Conservation (phyloP, 2,888 invertebrate genomes). For the Monoplex corrugatus region DNA sequence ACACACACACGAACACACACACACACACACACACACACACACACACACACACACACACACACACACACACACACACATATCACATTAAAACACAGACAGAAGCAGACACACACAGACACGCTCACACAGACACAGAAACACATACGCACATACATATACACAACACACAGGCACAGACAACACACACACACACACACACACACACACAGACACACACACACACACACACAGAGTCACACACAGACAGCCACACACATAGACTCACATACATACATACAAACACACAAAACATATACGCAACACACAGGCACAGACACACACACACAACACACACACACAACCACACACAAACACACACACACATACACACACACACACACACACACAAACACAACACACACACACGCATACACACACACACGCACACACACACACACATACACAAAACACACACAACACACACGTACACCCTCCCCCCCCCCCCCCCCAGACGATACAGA, state of each 20-base stretch:
- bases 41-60: not conserved
- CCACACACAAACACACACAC: conserved; percentile 10
- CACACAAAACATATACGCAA: not conserved
- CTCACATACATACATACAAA: not conserved
- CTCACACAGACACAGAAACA: not conserved
- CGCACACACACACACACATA: too few relatives aligned
- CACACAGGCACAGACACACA: not conserved
- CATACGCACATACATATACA: too few relatives aligned
- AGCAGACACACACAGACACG: too few relatives aligned
- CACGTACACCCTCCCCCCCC: too few relatives aligned
- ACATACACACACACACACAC: conserved; percentile 39
- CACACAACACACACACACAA: not conserved
- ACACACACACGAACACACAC: conserved; percentile 9
- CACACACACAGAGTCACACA: too few relatives aligned
- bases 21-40: conserved; percentile 10
- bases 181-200: too few relatives aligned
- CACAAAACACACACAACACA: too few relatives aligned
- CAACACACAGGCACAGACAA: too few relatives aligned
- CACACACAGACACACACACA: too few relatives aligned
- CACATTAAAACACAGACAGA: not conserved
- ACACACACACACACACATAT: conserved; percentile 11
- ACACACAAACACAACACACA: conserved; percentile 15
- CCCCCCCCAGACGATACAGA: too few relatives aligned
- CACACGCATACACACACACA: not conserved
- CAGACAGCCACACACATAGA: not conserved